These are phyloP conservation scores for Caenorhabditis tropicalis DNA, from an alignment of 1,140 invertebrate genomes.

Conservation along the genomic window DNA sequence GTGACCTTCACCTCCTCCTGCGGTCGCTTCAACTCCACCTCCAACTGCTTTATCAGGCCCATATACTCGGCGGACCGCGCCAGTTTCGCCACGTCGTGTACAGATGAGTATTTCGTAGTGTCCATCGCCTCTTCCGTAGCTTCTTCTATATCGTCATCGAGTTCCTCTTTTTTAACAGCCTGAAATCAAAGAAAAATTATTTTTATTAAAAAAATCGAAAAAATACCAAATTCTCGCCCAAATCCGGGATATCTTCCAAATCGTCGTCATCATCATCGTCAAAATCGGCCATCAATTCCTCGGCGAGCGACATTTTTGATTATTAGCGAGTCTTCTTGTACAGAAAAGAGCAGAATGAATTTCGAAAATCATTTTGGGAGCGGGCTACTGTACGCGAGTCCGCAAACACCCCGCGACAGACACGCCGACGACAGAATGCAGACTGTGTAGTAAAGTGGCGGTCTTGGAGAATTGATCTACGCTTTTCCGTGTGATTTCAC, in stretches of 20 bases:
- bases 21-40: constrained; percentile 50
- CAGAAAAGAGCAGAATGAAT: neutral
- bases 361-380: neutral
- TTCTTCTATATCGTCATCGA: constrained; percentile 67
- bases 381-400: neutral
- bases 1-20: constrained; percentile 62
- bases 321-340: neutral
- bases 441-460: too few species aligned
- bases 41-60: constrained; percentile 61
- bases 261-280: constrained; percentile 66
- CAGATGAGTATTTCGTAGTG: constrained; percentile 38
- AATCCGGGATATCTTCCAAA: constrained; percentile 59
- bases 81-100: constrained; percentile 52
- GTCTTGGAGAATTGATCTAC: too few species aligned
- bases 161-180: constrained; percentile 59
- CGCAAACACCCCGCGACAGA: neutral
- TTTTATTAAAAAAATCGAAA: neutral
- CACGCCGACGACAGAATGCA: too few species aligned
- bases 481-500: too few species aligned
- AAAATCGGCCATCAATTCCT: constrained; percentile 70
- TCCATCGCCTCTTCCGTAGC: constrained; percentile 63
- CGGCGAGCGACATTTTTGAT: constrained; percentile 69
- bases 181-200: neutral
- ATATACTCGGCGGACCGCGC: constrained; percentile 58
- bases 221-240: neutral